Base-by-base conservation (phyloP, 2,113 vertebrate species). In the Monarcha castaneiventris region DNA sequence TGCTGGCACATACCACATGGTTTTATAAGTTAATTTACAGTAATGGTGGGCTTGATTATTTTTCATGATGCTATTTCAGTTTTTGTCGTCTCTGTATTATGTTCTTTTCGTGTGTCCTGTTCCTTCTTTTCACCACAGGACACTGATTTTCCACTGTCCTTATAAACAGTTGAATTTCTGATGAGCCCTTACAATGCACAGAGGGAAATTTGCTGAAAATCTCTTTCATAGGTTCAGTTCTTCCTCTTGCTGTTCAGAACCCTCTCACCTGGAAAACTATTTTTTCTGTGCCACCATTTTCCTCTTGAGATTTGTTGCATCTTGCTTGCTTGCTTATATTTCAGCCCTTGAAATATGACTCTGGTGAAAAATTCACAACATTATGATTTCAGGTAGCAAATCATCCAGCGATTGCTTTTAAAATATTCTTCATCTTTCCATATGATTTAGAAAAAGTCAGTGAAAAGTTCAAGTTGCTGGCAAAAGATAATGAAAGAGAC, bases 361-460 rank as follows among this genome's bases (percentile, higher is more conserved):
- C 11, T 32, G 44, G 35, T 77, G 64, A 51, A 81, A 74, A 94
- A 78, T 72, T 59, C 37, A 35, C 58, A 35, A 2, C 11, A 8
- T 48, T 33, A 8, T 71, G 55, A 80, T 76, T 71, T 79, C 27
- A 37, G 59, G 59, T 77, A 61, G 64, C 61, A 93, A 93, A 89
- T 84, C n/a, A 54, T 59, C 55, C 80, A 62, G 2, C 7, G 48
- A 9, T 33, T 79, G 54, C 89, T 72, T 87, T 76, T 79, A 64
- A 88, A 90, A 73, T 76, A 48, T 11, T 52, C 44, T 66, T 75
- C 39, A 20, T 56, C 62, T 90, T 79, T 39, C 66, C 22, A 6
- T 58, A 13, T 39, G 49, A 61, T 90, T 79, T 93, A 68, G 74
- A 72, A 93, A 35, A 93, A 96, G 64, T 63, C 73, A 62, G 59